Evolutionary conservation across 64 coral and sea anemone genomes (phyloP), one percentile per base, ranked within the genome.

Genomic region (Stichodactyla helianthus): DNA sequence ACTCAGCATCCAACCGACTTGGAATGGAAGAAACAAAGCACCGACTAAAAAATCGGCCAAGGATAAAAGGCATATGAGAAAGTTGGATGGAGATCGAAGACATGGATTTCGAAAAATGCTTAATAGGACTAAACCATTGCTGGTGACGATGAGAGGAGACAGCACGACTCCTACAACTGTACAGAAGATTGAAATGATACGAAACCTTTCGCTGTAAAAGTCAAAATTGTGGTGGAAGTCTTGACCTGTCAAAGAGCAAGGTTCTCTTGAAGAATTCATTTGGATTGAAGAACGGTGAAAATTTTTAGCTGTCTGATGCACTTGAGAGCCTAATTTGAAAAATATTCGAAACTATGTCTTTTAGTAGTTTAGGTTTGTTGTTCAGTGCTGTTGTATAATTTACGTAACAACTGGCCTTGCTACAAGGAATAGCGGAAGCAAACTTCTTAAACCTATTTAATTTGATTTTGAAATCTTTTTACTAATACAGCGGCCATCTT

Each of bases 41-140:
- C 83, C 83, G 7, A 84, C 83, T 6, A 84, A 23, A 51, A 57
- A 84, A 35, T 84, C 83, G 17, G 83, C 52, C 4, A 84, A 84
- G 54, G 59, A 55, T 23, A 84, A 54, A 1, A 63, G 54, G 27
- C 83, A 84, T 27, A 84, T 58, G 27, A 84, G 52, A 31, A 84
- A 18, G 22, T 84, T 58, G 3, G 83, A 63, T 4, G 83, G 83
- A 13, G 23, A 9, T 13, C 51, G 78, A 54, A 81, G 78, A 51
- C 3, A 0, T 59, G 4, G 17, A 35, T 25, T 84, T 58, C 23
- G 23, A 62, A 84, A 56, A 84, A 84, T 63, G 15, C 50, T 50
- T 4, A 63, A 7, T 1, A 84, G 25, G 10, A 84, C n/a, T 26
- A 84, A 19, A 25, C 83, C 83, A 26, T 84, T 84, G 18, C 83